Evolutionary conservation across 2,113 vertebrate species (phyloP), one percentile per base, ranked within the genome.

Genomic region (Myrmecophaga tridactyla): DNA sequence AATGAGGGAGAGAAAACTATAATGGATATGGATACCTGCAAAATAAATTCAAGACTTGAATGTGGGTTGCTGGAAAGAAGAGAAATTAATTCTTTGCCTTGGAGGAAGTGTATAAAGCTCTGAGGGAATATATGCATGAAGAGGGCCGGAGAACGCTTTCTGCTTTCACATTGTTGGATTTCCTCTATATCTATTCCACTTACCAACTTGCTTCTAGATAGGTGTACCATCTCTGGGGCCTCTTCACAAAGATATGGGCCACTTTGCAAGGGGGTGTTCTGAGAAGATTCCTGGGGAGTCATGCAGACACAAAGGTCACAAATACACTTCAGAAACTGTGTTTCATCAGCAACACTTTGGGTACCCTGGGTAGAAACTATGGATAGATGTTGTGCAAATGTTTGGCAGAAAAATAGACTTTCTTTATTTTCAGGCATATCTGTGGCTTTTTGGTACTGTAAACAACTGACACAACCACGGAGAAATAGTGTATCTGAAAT

Each of bases 361-460:
- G 91, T 94, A 90, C 90, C 1, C 43, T 86, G 94, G 98, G 97
- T 96, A 97, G 81, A 97, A 95, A 96, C 96, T 93, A 92, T 53
- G 91, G 96, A 96, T 97, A 95, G 97, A 97, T 98, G 95, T 97
- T 97, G 96, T 98, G 98, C 98, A 98, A 98, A 98, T 97, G 95
- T 97, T 98, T 98, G 98, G 98, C 98, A 97, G 98, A 73, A 98
- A 97, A 96, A 95, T 53, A 39, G 94, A 97, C 97, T 98, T 98
- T 96, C 97, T 97, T 98, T 97, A 98, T 97, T 98, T 97, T 97
- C 96, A 98, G 98, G 97, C 97, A 1, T 98, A 98, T 98, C 97
- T 98, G 98, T 96, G 98, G 97, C 81, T 94, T 98, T 98, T 92
- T 97, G 98, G 98, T 98, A 98, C 95, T 98, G 96, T 98, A 98